Evolutionary conservation across 2,888 invertebrate genomes (phyloP).

Genomic region (Athalia cordata): DNA sequence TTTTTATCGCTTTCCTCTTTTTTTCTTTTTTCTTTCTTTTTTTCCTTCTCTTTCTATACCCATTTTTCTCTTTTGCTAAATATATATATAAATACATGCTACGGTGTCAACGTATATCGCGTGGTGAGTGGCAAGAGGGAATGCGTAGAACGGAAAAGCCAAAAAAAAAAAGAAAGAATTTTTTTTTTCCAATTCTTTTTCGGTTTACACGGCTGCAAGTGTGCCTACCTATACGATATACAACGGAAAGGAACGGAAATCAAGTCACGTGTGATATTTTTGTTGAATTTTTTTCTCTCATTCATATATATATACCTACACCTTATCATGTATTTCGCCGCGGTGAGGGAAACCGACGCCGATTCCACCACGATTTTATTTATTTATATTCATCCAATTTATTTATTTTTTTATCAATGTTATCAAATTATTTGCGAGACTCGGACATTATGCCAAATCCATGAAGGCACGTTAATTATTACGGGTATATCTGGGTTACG

Average conservation of each 20-base stretch:
- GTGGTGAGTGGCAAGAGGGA: no score
- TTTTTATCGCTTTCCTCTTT: not conserved
- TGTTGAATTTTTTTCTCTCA: not conserved
- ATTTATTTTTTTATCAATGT: no score
- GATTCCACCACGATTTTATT: not conserved
- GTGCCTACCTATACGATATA: no score
- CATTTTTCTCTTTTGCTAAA: no score
- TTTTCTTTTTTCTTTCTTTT: not conserved
- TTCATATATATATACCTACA: slow-evolving; percentile 4
- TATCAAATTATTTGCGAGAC: no score
- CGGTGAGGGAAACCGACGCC: not conserved
- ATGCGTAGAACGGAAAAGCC: not conserved
- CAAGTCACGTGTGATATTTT: slow-evolving; percentile 31
- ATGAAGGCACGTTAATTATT: no score
- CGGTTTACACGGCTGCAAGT: not conserved
- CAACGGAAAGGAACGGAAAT: slow-evolving; percentile 24
- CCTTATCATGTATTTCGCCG: not conserved
- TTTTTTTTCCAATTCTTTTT: slow-evolving; percentile 14
- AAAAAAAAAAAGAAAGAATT: not conserved
- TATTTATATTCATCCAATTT: not conserved
- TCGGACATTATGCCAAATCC: no score
- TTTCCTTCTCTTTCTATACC: not conserved
- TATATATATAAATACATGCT: not conserved
- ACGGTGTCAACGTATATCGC: slow-evolving; percentile 7
- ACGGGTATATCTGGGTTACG: no score